These are phyloP conservation scores for Dasysyrphus albostriatus DNA, from an alignment of 2,888 invertebrate genomes.

Conservation along the genomic window DNA sequence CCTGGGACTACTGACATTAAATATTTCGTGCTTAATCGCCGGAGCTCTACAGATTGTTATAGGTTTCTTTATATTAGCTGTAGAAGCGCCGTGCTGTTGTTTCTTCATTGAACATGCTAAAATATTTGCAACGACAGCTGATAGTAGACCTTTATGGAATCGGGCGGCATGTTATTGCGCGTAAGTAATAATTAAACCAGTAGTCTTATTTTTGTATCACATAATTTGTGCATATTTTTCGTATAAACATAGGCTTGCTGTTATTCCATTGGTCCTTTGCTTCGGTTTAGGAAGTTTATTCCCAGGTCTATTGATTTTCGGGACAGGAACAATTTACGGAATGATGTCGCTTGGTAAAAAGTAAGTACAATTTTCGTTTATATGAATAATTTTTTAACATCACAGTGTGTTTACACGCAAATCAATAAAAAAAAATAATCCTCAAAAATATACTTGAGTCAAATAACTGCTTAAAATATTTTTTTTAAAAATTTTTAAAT, in stretches of 20 bases:
- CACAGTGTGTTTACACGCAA: constrained; percentile 59
- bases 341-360: constrained; percentile 98
- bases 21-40: constrained; percentile 88
- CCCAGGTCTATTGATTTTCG: constrained; percentile 94
- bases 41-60: constrained; percentile 95
- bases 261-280: constrained; percentile 92
- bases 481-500: constrained; percentile 10
- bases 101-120: constrained; percentile 98
- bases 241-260: constrained; percentile 86
- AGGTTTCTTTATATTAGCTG: constrained; percentile 93
- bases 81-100: constrained; percentile 99
- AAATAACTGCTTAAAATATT: constrained; percentile 48
- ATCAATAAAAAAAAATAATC: constrained; percentile 31
- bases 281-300: constrained; percentile 90
- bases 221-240: constrained; percentile 67
- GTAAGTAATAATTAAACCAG: constrained; percentile 86
- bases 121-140: constrained; percentile 92
- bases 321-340: constrained; percentile 94
- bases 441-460: constrained; percentile 33
- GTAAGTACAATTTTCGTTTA: constrained; percentile 86
- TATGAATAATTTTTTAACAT: background rate
- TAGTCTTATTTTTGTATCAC: background rate
- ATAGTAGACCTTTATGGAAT: constrained; percentile 94
- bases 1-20: constrained; percentile 87
- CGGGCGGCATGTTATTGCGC: constrained; percentile 92